These are phyloP conservation scores for Anser cygnoides DNA, from an alignment of 2,113 vertebrate genomes.

Conservation along the genomic window DNA sequence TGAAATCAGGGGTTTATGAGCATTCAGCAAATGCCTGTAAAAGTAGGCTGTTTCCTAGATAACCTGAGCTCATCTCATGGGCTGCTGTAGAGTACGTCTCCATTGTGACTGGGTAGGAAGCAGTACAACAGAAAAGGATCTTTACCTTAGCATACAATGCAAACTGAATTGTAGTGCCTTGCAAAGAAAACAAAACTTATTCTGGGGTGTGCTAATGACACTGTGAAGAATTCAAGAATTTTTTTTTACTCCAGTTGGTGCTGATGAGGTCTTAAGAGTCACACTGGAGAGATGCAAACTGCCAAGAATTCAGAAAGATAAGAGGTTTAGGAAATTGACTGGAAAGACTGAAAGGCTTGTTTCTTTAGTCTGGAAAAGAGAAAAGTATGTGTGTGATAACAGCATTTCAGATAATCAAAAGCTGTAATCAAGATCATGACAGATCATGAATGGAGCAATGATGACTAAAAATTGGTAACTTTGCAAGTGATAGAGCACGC, in stretches of 20 bases:
- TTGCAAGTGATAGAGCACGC: neutral
- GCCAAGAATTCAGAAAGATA: neutral
- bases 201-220: neutral
- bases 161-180: neutral
- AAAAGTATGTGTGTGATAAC: neutral
- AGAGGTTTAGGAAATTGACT: neutral
- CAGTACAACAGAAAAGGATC: neutral
- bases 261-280: neutral
- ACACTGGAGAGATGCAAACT: neutral
- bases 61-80: neutral
- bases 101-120: neutral
- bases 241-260: neutral
- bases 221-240: neutral
- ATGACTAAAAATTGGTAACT: neutral
- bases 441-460: neutral
- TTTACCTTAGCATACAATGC: neutral
- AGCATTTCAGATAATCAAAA: neutral
- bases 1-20: neutral
- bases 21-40: neutral
- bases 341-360: neutral
- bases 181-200: neutral
- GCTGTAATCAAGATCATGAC: neutral
- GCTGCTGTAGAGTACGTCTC: neutral
- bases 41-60: neutral
- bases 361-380: neutral